A percentile compares a stretch with the other conserved stretches of the same genome.
These are phyloP conservation scores for Nasua narica DNA, from an alignment of 2,797 vertebrate species.

Conservation along the genomic window DNA sequence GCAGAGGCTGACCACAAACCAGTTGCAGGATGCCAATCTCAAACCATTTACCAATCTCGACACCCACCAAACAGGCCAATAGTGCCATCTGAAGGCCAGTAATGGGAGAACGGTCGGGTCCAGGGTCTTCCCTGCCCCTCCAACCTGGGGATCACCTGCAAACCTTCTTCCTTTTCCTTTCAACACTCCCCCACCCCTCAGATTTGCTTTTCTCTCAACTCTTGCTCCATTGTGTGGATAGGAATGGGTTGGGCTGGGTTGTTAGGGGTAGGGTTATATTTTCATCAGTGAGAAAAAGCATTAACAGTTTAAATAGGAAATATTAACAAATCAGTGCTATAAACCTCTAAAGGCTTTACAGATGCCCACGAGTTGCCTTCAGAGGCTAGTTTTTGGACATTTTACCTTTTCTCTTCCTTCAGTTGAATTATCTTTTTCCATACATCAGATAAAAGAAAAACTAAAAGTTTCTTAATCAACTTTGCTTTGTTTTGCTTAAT, in stretches of 20 bases:
- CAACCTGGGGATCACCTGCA: background rate
- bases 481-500: background rate
- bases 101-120: background rate
- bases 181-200: background rate
- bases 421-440: background rate
- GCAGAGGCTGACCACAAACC: conserved; percentile 22
- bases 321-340: background rate
- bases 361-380: background rate
- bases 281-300: conserved; percentile 2
- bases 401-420: background rate
- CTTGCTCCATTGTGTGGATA: background rate
- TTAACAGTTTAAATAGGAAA: background rate
- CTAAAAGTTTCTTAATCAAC: background rate
- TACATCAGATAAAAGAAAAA: background rate
- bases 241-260: background rate
- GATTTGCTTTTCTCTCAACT: background rate
- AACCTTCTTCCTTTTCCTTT: background rate
- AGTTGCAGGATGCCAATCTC: background rate
- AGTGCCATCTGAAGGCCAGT: conserved; percentile 67
- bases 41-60: background rate
- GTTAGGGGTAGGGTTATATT: background rate
- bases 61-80: background rate
- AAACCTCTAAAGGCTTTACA: background rate
- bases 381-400: background rate
- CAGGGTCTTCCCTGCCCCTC: too few species aligned